Base-by-base conservation (phyloP, 1,140 invertebrate genomes). In the Drosophila grimshawi region DNA sequence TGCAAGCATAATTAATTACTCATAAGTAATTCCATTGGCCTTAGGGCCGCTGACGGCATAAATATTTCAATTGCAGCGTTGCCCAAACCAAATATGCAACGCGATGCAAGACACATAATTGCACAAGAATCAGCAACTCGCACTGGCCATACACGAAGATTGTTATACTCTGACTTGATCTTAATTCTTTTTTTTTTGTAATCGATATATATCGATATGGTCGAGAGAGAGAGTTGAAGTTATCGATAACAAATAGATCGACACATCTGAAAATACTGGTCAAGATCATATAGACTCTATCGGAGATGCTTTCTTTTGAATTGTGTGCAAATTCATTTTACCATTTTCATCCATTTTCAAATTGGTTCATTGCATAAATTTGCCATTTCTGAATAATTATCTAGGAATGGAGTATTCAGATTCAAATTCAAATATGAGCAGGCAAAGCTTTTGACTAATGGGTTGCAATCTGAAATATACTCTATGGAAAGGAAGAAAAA, bases 1-100 rank as follows among this genome's bases (percentile, higher is more conserved):
- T 67, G 78, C 82, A 72, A 81, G 78, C 78, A 81, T 86, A 86
- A 86, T 86, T 86, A 86, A 86, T 86, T 86, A 81, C 80, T 78
- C 80, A 82, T 82, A 82, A 82, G 80, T 82, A 82, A 82, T 82
- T 77, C 55, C 68, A 60, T 43, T 79, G 65, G 79, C 65, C 75
- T 72, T 77, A 66, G 71, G 80, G 66, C 46, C 41, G 65, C 71
- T 7, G 35, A 2, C 39, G 10, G 62, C 57, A 77, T 81, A 74
- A 78, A 81, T 81, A 81, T 81, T 81, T 75, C 79, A 81, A 75
- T 65, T 74, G 69, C 79, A 78, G 65, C 57, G 63, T 49, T 51
- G 43, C 33, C 69, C 60, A 45, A 57, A 61, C 60, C 51, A 63
- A 71, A 67, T 63, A 63, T 66, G 49, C 59, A 57, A 57, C 39